Conservation (phyloP, 2,888 invertebrate genomes). For the Eupithecia dodoneata region DNA sequence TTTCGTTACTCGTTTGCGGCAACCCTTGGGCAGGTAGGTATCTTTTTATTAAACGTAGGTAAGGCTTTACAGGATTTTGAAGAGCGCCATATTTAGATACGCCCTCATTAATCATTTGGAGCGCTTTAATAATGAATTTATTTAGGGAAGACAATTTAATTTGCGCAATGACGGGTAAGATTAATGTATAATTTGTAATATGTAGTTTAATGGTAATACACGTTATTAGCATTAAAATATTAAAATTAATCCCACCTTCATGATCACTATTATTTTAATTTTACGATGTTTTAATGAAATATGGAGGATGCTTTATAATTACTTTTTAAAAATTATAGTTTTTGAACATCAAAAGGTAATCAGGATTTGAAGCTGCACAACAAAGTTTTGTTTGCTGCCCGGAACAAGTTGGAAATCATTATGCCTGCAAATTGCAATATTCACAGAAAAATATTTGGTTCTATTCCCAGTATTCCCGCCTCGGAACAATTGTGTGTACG, state of each 20-base stretch:
- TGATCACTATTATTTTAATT: no score
- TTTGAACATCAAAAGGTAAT: no score
- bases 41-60: not conserved
- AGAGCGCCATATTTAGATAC: slow-evolving; percentile 30
- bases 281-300: not conserved
- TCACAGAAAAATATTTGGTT: no score
- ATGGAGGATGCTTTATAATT: not conserved
- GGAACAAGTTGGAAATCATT: no score
- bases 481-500: no score
- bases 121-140: slow-evolving; percentile 13
- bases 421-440: no score
- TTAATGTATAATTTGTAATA: slow-evolving; percentile 9
- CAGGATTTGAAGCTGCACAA: no score
- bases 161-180: slow-evolving; percentile 9
- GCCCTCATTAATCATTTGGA: slow-evolving; percentile 19
- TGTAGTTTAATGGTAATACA: not conserved
- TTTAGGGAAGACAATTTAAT: slow-evolving; percentile 17
- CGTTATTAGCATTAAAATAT: no score
- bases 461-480: no score
- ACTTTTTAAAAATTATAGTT: no score
- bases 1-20: not conserved
- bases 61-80: slow-evolving; percentile 46
- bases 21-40: slow-evolving; percentile 6
- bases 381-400: no score
- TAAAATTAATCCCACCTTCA: no score